Conservation (phyloP, 2,888 invertebrate species). For the Platypus cylindrus region DNA sequence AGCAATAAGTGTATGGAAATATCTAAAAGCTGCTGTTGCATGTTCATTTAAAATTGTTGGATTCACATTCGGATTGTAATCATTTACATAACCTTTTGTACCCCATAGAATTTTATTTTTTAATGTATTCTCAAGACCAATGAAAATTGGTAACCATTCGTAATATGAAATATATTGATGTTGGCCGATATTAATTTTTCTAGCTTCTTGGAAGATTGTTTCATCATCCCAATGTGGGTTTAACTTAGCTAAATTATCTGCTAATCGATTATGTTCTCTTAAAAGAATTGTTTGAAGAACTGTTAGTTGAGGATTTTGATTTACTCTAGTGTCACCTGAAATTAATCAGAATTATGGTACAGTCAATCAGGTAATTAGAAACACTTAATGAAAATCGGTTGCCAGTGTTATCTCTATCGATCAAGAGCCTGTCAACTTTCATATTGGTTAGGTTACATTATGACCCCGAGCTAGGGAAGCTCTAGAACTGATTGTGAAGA, state of each 20-base stretch:
- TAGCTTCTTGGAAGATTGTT: conserved; percentile 57
- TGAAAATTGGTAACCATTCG: conserved; percentile 63
- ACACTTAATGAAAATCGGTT: no score
- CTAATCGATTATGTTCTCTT: conserved; percentile 64
- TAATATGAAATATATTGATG: conserved; percentile 64
- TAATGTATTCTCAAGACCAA: conserved; percentile 50
- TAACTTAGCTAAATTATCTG: conserved; percentile 42
- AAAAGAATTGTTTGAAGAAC: conserved; percentile 53
- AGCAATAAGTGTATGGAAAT: conserved; percentile 58
- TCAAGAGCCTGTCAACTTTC: no score
- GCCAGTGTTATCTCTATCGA: no score
- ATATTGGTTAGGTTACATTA: no score
- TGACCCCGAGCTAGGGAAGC: no score
- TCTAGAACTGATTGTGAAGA: no score
- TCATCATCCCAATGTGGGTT: conserved; percentile 72
- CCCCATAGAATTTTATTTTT: conserved; percentile 51
- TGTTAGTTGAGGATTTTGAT: conserved; percentile 61
- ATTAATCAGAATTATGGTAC: no score
- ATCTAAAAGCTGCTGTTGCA: conserved; percentile 59
- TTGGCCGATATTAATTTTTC: conserved; percentile 55
- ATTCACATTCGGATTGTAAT: conserved; percentile 52
- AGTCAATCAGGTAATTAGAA: no score
- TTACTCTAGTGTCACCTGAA: conserved; percentile 53
- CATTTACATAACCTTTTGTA: conserved; percentile 47
- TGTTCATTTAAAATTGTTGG: conserved; percentile 56